Evolutionary conservation across 2,797 vertebrate species (phyloP).

Genomic region (Esox masquinongy): DNA sequence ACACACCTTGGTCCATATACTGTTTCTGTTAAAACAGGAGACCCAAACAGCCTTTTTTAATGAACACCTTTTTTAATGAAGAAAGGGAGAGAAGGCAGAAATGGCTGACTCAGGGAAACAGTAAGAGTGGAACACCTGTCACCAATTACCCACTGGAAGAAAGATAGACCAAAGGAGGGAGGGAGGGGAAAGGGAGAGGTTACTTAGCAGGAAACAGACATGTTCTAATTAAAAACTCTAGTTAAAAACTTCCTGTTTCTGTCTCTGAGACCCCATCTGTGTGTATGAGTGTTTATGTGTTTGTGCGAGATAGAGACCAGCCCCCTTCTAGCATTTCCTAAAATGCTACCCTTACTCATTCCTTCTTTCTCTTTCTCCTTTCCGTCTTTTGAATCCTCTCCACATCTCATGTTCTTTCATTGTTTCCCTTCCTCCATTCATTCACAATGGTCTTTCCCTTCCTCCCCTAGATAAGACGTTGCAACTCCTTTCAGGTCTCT

Average conservation of each 20-base stretch:
- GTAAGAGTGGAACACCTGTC: constrained; percentile 90
- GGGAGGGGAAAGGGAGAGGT: not conserved
- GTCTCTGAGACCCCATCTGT: constrained; percentile 75
- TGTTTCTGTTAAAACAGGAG: constrained; percentile 5
- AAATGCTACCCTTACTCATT: not conserved
- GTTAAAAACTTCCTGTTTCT: constrained; percentile 99
- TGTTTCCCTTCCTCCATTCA: not conserved
- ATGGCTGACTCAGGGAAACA: constrained; percentile 35
- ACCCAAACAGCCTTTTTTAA: constrained; percentile 19
- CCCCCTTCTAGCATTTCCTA: not conserved
- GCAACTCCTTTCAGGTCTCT: not conserved
- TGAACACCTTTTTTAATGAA: constrained; percentile 23
- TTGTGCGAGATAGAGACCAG: not conserved
- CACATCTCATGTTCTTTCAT: not conserved
- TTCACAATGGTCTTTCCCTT: not conserved
- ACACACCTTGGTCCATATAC: not conserved
- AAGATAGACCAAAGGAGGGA: constrained; percentile 76
- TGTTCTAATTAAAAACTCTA: constrained; percentile 98
- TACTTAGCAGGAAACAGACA: constrained; percentile 94
- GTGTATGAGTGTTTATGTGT: constrained; percentile 13
- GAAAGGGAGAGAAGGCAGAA: constrained; percentile 43
- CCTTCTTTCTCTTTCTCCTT: not conserved
- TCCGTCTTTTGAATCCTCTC: not conserved
- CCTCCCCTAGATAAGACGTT: not conserved
- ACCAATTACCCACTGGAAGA: constrained; percentile 91